Base-by-base conservation (phyloP, 2,797 vertebrate species). In the Saxicola maurus region DNA sequence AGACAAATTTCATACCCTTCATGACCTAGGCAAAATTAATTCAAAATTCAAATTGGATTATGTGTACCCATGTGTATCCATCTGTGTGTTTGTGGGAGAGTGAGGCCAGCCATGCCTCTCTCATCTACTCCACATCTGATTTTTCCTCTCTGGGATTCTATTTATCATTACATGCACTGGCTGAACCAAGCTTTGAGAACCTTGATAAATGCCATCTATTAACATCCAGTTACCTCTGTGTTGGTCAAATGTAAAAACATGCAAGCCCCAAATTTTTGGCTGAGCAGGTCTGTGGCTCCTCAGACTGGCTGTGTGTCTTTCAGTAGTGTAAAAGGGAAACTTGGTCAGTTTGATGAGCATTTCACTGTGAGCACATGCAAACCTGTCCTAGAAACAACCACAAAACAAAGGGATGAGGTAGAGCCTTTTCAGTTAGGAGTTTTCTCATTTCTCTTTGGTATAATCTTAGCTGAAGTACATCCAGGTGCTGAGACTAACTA, bases 41-140 rank as follows among this genome's bases (percentile, higher is more conserved):
- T 86, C 9, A 68, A 72, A 72, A 62, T 59, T 82, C 13, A 57
- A 37, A 37, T 57, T 57, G 27, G n/a, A 48, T 74, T 51, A 25
- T 30, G 21, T 0, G 2, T 1, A 18, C 15, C 3, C 7, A 15
- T 24, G 10, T 27, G 3, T 17, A 17, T 7, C 4, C 30, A 28
- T 27, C 21, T 64, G 7, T 33, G 9, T 33, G 40, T 27, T 7
- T 31, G 12, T 38, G 31, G 38, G 20, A 2, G 1, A 17, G 27
- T 33, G 37, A 74, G 51, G 18, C 27, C 56, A 87, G 19, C 15
- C 33, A 30, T 23, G 19, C 6, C 40, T 59, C 23, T 61, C 23
- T 24, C 17, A 28, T 59, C 55, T 56, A 59, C 40, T 49, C 51
- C 1, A 3, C 20, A 28, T 52, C 8, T 31, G 16, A 28, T 14